A percentile compares a stretch with the other conserved stretches of the same genome.
Conservation (phyloP, 2,888 invertebrate species). For the Lepidochrysops patricia region DNA sequence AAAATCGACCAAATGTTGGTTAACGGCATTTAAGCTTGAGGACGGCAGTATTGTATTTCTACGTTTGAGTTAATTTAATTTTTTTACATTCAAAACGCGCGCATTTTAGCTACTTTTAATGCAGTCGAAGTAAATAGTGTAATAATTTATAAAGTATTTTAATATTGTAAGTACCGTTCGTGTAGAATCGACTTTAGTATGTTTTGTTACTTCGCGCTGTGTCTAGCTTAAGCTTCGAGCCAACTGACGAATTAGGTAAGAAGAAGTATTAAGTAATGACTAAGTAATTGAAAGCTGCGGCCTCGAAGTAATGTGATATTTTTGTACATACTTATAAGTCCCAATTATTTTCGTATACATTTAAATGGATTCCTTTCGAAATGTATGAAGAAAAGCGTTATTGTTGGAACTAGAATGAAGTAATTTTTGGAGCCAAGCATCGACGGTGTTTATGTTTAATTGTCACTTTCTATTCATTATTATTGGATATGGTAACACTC, state of each 20-base stretch:
- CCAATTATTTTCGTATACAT: constrained; percentile 73
- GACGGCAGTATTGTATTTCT: neutral
- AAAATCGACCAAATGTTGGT: no score
- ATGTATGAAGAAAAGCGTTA: constrained; percentile 50
- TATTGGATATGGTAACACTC: neutral
- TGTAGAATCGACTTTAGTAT: constrained; percentile 17
- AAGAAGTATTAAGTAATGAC: constrained; percentile 63
- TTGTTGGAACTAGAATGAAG: constrained; percentile 44
- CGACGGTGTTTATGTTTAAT: neutral
- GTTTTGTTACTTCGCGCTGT: constrained; percentile 44
- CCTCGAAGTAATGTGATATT: constrained; percentile 75
- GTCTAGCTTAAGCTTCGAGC: constrained; percentile 62
- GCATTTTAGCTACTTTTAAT: constrained; percentile 6
- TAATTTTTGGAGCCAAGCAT: constrained; percentile 32
- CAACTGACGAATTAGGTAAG: constrained; percentile 60
- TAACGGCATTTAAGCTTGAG: no score
- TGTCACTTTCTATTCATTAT: neutral
- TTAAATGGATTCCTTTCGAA: constrained; percentile 69
- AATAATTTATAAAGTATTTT: constrained; percentile 1
- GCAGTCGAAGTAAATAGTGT: neutral
- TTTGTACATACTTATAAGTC: constrained; percentile 74
- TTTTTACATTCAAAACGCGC: neutral
- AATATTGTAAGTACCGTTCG: constrained; percentile 16
- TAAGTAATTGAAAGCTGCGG: constrained; percentile 73
- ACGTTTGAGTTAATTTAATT: neutral